These are phyloP conservation scores for Thaumetopoea pityocampa DNA, from an alignment of 1,140 invertebrate genomes.

Conservation along the genomic window DNA sequence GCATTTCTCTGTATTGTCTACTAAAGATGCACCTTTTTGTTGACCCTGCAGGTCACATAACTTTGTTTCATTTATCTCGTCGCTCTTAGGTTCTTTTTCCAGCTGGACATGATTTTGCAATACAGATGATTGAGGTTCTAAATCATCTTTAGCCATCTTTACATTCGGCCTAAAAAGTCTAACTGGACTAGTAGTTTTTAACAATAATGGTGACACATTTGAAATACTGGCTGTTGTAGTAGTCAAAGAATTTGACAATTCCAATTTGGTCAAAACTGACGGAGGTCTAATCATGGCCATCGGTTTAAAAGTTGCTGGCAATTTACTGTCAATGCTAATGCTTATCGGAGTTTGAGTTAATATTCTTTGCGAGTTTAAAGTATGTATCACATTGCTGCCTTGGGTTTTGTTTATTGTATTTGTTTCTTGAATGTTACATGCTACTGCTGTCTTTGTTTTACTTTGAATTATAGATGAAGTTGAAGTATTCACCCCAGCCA, in stretches of 20 bases:
- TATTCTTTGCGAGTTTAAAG: slow-evolving; percentile 49
- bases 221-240: slow-evolving; percentile 44
- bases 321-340: slow-evolving; percentile 56
- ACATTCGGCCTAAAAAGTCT: slow-evolving; percentile 36
- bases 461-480: slow-evolving; percentile 53
- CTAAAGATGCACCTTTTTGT: slow-evolving; percentile 4
- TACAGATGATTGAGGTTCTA: slow-evolving; percentile 18
- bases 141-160: slow-evolving; percentile 37
- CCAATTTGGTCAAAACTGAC: slow-evolving; percentile 50
- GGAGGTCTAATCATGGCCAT: slow-evolving; percentile 50
- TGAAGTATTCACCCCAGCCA: slow-evolving; percentile 44
- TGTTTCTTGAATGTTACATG: slow-evolving; percentile 47
- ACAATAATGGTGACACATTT: slow-evolving; percentile 54
- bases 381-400: slow-evolving; percentile 58
- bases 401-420: slow-evolving; percentile 42
- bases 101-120: slow-evolving; percentile 9
- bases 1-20: slow-evolving; percentile 49
- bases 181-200: slow-evolving; percentile 44
- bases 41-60: background rate
- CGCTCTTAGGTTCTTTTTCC: slow-evolving; percentile 1
- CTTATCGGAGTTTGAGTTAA: slow-evolving; percentile 44
- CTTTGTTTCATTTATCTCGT: slow-evolving; percentile 1
- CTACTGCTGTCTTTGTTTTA: slow-evolving; percentile 42
- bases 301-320: slow-evolving; percentile 48
- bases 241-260: slow-evolving; percentile 34